Base-by-base conservation (phyloP, 2,797 vertebrate genomes). In the Limosa lapponica region DNA sequence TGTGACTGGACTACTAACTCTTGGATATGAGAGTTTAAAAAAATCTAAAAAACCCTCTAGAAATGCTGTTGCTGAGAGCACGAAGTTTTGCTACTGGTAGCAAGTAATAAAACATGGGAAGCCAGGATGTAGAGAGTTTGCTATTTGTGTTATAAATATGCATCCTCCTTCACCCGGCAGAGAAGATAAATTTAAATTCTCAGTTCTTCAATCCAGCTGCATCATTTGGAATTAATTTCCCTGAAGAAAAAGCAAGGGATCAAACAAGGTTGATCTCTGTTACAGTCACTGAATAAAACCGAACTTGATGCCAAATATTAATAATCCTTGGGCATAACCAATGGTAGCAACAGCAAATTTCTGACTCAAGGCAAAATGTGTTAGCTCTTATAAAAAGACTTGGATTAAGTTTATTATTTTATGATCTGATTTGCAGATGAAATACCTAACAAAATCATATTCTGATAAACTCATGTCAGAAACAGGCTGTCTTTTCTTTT, bases 161-260 rank as follows among this genome's bases (percentile, higher is more conserved):
- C 55, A 89, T 90, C 55, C 28, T 88, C 16, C 64, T 94, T 90
- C 70, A 89, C 24, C 36, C 41, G 5, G 51, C 41, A 94, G 55
- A 90, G 54, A 72, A 94, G 70, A 95, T 34, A 80, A 89, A 95
- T 94, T 85, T 93, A 90, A 93, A 90, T 96, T 92, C 70, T 87
- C 55, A 87, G 52, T 89, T 93, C 73, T 95, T 89, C 93, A 94
- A 79, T 84, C 82, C 86, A 82, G 70, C 64, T 93, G 52, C 86
- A 87, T 92, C 66, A 89, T 89, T 95, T 90, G 67, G 62, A 96
- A 95, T 96, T 97, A 96, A 93, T 95, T 96, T 96, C 88, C 81
- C 89, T 1, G 6, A 92, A 95, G 90, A 88, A 94, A 95, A 95
- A 95, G 18, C 43, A 88, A 95, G 59, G 61, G 84, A 90, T 94